Conservation (phyloP, 2,113 vertebrate genomes). For the Narcine bancroftii region DNA sequence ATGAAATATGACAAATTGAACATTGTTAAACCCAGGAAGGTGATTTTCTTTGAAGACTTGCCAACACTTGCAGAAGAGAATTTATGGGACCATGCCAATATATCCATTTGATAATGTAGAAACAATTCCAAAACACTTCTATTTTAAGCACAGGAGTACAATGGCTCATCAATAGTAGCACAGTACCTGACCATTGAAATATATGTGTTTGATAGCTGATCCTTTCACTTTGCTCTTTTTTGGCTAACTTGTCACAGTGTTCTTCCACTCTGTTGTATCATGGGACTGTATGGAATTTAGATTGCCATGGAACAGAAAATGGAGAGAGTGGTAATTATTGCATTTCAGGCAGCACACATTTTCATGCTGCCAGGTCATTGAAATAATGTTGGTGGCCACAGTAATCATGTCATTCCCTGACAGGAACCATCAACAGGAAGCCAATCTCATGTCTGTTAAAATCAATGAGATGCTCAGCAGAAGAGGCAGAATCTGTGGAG, state of each 20-base stretch:
- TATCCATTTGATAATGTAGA: slow-evolving; percentile 11
- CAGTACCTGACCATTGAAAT: not conserved
- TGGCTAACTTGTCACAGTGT: not conserved
- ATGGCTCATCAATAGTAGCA: slow-evolving; percentile 1
- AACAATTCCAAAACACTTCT: slow-evolving; percentile 28
- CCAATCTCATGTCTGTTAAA: too few relatives aligned
- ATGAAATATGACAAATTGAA: not conserved
- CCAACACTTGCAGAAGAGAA: not conserved
- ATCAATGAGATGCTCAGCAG: too few relatives aligned
- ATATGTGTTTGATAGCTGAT: not conserved
- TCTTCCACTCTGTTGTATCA: not conserved
- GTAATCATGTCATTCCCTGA: too few relatives aligned
- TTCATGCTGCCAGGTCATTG: too few relatives aligned
- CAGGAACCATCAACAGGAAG: too few relatives aligned
- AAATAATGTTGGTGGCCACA: too few relatives aligned
- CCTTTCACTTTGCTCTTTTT: not conserved
- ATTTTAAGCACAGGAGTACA: not conserved
- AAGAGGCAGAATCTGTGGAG: too few relatives aligned
- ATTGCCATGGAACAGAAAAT: not conserved
- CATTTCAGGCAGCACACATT: too few relatives aligned
- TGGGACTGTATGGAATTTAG: not conserved
- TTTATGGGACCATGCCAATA: not conserved
- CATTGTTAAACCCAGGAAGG: not conserved
- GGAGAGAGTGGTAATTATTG: too few relatives aligned
- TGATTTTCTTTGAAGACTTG: not conserved